A percentile compares a stretch with the other conserved stretches of the same genome.
Evolutionary conservation across 2,113 vertebrate genomes (phyloP).

Genomic region (Pelmatolapia mariae): DNA sequence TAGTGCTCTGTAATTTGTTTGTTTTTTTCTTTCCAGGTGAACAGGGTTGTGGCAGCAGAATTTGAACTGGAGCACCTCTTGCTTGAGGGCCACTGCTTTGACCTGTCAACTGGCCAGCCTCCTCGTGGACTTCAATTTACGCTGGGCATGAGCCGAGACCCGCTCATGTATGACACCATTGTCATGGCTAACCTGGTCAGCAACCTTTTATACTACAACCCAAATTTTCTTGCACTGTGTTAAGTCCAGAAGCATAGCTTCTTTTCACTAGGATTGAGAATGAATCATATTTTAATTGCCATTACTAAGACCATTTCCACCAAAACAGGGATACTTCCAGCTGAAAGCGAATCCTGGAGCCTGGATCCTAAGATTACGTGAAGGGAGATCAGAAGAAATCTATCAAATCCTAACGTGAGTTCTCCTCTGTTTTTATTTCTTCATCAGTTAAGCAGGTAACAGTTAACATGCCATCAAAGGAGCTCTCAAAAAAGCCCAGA

Average conservation of each 20-base stretch:
- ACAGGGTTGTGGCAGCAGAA: slow-evolving; percentile 77
- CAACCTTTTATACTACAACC: background rate
- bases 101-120: slow-evolving; percentile 81
- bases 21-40: slow-evolving; percentile 62
- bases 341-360: slow-evolving; percentile 96
- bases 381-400: slow-evolving; percentile 91
- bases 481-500: background rate
- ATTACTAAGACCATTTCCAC: background rate
- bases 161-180: slow-evolving; percentile 86
- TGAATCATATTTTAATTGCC: background rate
- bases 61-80: slow-evolving; percentile 92
- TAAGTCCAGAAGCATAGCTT: background rate
- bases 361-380: slow-evolving; percentile 85
- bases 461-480: background rate
- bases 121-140: slow-evolving; percentile 92
- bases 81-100: slow-evolving; percentile 94
- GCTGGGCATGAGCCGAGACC: slow-evolving; percentile 82
- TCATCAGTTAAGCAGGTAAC: background rate
- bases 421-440: background rate
- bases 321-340: slow-evolving; percentile 92
- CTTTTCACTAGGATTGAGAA: background rate
- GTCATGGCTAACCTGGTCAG: slow-evolving; percentile 97
- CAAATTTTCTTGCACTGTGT: background rate
- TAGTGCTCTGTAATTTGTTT: background rate
- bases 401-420: slow-evolving; percentile 90